A percentile compares a stretch with the other conserved stretches of the same genome.
phyloP scores from a whole-genome alignment of 2,888 invertebrate genomes.

The Synergus gifuensis region DNA sequence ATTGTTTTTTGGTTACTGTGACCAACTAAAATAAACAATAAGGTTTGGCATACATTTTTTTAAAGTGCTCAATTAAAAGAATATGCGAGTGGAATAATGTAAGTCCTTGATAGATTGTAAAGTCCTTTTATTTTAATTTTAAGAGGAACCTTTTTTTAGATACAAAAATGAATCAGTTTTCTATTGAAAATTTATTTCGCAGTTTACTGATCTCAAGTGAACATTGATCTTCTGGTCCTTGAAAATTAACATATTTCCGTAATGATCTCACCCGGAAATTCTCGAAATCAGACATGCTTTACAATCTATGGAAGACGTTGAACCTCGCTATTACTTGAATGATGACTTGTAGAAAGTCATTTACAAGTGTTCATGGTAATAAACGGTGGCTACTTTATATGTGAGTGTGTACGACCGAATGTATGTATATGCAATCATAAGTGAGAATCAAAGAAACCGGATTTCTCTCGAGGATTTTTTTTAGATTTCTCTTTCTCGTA shows the following conservation, averaged over 20 bases:
- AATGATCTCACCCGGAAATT: neutral
- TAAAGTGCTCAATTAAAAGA: conserved; percentile 19
- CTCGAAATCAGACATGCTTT: neutral
- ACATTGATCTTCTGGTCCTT: neutral
- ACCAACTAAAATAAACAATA: neutral
- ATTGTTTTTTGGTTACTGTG: neutral
- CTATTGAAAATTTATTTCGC: neutral
- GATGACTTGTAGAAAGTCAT: conserved; percentile 34
- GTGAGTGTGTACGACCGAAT: neutral
- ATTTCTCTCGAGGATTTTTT: conserved; percentile 53
- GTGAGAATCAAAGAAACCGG: conserved; percentile 52
- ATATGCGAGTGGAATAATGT: neutral
- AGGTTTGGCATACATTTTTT: neutral
- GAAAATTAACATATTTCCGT: neutral
- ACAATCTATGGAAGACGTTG: conserved; percentile 25
- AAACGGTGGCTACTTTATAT: neutral
- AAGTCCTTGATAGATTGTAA: neutral
- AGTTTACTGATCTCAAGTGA: neutral
- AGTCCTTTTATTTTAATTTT: neutral
- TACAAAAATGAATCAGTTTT: neutral
- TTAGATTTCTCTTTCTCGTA: conserved; percentile 50
- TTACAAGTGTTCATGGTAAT: conserved; percentile 18
- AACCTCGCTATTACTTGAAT: conserved; percentile 30
- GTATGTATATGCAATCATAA: conserved; percentile 44
- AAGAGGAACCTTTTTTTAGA: neutral